Percentiles rank a stretch among this genome's conserved stretches.
Conservation (phyloP, 2,888 invertebrate species). For the Synanthedon tipuliformis region DNA sequence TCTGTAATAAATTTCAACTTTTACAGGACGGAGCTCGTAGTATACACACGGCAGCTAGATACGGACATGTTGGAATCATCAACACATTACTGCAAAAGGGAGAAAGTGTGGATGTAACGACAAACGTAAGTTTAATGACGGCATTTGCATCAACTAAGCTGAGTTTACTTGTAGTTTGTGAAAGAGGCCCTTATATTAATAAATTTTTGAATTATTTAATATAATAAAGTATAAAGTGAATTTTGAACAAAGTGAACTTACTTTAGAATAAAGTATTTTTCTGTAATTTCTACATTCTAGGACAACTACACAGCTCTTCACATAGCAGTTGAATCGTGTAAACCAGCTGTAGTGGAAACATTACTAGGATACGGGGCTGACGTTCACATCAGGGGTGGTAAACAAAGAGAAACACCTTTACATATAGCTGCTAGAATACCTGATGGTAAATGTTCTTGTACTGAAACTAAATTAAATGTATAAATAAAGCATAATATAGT, state of each 20-base stretch:
- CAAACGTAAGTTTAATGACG: constrained; percentile 78
- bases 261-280: neutral
- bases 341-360: constrained; percentile 95
- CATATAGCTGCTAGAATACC: constrained; percentile 96
- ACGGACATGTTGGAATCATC: constrained; percentile 97
- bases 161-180: no score
- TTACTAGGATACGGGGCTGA: constrained; percentile 96
- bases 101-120: constrained; percentile 94
- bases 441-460: constrained; percentile 48
- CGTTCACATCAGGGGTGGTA: constrained; percentile 93
- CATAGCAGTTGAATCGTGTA: constrained; percentile 94
- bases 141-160: no score
- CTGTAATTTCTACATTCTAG: constrained; percentile 49
- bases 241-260: no score
- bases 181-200: no score
- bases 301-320: constrained; percentile 98
- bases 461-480: no score
- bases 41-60: constrained; percentile 96
- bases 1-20: neutral
- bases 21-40: constrained; percentile 92
- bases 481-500: no score
- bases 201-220: neutral
- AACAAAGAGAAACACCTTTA: constrained; percentile 91
- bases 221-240: no score
- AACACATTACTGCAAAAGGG: constrained; percentile 95